Conservation (phyloP, 1,140 invertebrate genomes). For the Oscheius sp. region DNA sequence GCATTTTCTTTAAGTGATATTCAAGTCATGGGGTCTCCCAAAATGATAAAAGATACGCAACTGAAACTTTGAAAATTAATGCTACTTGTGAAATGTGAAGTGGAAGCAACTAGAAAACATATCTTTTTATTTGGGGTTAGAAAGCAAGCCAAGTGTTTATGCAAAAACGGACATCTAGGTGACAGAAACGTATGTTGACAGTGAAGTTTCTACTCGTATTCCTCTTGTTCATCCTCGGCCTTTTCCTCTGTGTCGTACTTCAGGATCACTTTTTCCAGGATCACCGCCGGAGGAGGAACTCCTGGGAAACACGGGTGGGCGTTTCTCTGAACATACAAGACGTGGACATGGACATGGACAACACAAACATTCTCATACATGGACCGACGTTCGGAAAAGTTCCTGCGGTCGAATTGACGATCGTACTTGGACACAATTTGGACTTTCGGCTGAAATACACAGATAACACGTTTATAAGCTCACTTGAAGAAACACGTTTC, state of each 20-base stretch:
- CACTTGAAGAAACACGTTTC: constrained; percentile 91
- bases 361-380: constrained; percentile 59
- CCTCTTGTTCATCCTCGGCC: constrained; percentile 21
- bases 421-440: constrained; percentile 40
- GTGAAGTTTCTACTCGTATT: constrained; percentile 18
- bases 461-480: constrained; percentile 63
- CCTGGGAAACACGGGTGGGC: constrained; percentile 59
- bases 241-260: constrained; percentile 13
- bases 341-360: neutral
- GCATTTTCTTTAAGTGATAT: too few relatives aligned
- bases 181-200: constrained; percentile 16
- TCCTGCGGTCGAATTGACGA: constrained; percentile 50
- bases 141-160: too few relatives aligned
- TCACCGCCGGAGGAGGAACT: constrained; percentile 55
- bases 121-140: too few relatives aligned
- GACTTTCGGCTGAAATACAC: constrained; percentile 43
- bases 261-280: constrained; percentile 34
- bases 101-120: too few relatives aligned
- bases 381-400: constrained; percentile 56
- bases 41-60: too few relatives aligned
- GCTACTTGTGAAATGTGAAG: too few relatives aligned
- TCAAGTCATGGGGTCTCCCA: too few relatives aligned
- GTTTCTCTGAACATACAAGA: constrained; percentile 47
- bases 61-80: too few relatives aligned
- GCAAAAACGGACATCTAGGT: constrained; percentile 5